These are phyloP conservation scores for Thymallus thymallus DNA, from an alignment of 2,113 vertebrate species.

Conservation along the genomic window DNA sequence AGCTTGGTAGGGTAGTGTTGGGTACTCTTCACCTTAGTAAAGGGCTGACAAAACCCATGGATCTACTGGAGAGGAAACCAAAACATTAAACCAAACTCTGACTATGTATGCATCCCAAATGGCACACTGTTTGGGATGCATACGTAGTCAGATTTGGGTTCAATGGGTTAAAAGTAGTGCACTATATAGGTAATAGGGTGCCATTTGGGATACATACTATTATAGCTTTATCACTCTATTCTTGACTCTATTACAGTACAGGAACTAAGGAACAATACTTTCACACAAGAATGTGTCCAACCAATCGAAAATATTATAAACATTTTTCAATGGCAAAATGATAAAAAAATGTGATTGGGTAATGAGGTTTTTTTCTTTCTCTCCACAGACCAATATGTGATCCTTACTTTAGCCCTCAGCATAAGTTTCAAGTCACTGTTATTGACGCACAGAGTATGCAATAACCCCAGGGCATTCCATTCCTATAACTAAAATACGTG, in stretches of 20 bases:
- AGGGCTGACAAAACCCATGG: too few species aligned
- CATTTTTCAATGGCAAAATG: not conserved
- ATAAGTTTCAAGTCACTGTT: constrained; percentile 29
- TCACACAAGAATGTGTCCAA: not conserved
- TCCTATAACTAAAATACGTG: not conserved
- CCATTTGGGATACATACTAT: too few species aligned
- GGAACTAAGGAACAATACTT: not conserved
- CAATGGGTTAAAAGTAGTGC: too few species aligned
- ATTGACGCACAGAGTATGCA: constrained; percentile 19
- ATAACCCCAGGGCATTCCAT: not conserved
- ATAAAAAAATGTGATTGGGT: not conserved
- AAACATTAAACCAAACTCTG: too few species aligned
- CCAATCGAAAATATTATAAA: not conserved
- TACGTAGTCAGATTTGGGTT: too few species aligned
- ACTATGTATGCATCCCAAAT: too few species aligned
- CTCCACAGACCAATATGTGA: constrained; percentile 31
- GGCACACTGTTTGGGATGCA: too few species aligned
- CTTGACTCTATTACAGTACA: not conserved
- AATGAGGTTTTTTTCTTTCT: not conserved
- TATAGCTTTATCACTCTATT: too few species aligned
- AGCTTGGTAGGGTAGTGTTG: too few species aligned
- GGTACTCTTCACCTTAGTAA: too few species aligned
- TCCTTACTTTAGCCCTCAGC: constrained; percentile 15
- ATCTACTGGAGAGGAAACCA: too few species aligned
- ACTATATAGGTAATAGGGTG: too few species aligned